These are phyloP conservation scores for Encarsia formosa DNA, from an alignment of 2,888 invertebrate species.

Conservation along the genomic window DNA sequence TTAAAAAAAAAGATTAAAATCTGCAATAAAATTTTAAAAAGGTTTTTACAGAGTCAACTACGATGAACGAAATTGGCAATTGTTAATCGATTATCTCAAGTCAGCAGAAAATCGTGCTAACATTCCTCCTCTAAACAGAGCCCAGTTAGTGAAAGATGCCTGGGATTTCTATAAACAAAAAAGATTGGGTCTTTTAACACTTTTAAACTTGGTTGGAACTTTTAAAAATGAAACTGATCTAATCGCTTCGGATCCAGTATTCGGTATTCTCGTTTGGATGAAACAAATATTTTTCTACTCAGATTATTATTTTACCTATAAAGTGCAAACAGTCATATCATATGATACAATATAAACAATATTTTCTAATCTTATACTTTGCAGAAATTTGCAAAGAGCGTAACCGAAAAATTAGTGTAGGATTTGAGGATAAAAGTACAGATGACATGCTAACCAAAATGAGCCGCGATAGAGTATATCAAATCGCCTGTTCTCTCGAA, in stretches of 20 bases:
- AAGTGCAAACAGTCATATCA: no score
- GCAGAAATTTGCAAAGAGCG: no score
- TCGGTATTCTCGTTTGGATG: slow-evolving; percentile 69
- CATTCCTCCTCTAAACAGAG: slow-evolving; percentile 71
- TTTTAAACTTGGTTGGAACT: slow-evolving; percentile 74
- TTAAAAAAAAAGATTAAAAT: neutral
- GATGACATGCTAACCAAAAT: slow-evolving; percentile 59
- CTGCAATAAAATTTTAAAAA: no score
- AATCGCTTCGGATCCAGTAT: slow-evolving; percentile 80
- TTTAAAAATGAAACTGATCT: slow-evolving; percentile 71
- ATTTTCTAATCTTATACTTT: no score
- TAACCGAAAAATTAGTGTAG: no score
- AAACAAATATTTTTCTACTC: slow-evolving; percentile 24
- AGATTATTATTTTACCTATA: slow-evolving; percentile 4
- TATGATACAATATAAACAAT: no score
- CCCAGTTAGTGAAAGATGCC: slow-evolving; percentile 79
- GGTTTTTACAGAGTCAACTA: slow-evolving; percentile 75
- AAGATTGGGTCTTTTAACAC: slow-evolving; percentile 64
- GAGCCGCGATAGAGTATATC: slow-evolving; percentile 58
- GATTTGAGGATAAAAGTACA: no score
- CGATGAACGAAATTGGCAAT: slow-evolving; percentile 69
- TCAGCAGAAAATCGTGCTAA: slow-evolving; percentile 47
- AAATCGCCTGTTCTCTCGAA: slow-evolving; percentile 64
- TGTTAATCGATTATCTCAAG: slow-evolving; percentile 60
- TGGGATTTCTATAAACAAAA: slow-evolving; percentile 70